These are phyloP conservation scores for Passer montanus DNA, from an alignment of 2,113 vertebrate genomes.

Conservation along the genomic window DNA sequence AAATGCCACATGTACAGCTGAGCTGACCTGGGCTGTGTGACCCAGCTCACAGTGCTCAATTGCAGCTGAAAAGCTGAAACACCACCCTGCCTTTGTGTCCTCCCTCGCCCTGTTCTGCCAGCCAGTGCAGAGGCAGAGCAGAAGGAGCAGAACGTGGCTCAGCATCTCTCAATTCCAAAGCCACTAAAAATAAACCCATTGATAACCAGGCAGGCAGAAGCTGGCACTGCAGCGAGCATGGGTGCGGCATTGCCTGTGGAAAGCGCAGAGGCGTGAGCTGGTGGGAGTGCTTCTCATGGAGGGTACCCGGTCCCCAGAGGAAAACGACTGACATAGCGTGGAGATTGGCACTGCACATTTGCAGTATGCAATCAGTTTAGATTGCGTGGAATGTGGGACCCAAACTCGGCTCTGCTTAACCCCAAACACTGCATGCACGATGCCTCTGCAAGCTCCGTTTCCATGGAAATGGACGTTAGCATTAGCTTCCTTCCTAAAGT, in stretches of 20 bases:
- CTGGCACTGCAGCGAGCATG: background rate
- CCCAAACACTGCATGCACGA: conserved; percentile 45
- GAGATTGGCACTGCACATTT: background rate
- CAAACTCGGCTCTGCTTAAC: conserved; percentile 47
- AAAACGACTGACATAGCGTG: background rate
- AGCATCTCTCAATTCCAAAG: background rate
- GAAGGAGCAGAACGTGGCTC: background rate
- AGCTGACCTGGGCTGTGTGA: background rate
- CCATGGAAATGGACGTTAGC: conserved; percentile 61
- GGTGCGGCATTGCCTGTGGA: background rate
- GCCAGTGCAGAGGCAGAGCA: background rate
- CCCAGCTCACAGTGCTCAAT: background rate
- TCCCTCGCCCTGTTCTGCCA: background rate
- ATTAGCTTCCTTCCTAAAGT: background rate
- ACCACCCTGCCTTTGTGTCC: rapidly evolving
- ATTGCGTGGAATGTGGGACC: background rate
- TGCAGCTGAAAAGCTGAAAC: background rate
- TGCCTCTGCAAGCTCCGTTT: conserved; percentile 58
- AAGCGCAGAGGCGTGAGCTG: background rate
- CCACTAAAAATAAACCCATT: conserved; percentile 18
- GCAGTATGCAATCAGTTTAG: background rate
- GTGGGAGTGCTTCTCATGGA: background rate
- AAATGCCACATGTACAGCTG: background rate
- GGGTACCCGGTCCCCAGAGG: background rate
- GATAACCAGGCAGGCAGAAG: conserved; percentile 2